Percentiles rank a stretch among this genome's conserved stretches.
phyloP scores from a whole-genome alignment of 2,113 vertebrate species.

The Apodemus speciosus region DNA sequence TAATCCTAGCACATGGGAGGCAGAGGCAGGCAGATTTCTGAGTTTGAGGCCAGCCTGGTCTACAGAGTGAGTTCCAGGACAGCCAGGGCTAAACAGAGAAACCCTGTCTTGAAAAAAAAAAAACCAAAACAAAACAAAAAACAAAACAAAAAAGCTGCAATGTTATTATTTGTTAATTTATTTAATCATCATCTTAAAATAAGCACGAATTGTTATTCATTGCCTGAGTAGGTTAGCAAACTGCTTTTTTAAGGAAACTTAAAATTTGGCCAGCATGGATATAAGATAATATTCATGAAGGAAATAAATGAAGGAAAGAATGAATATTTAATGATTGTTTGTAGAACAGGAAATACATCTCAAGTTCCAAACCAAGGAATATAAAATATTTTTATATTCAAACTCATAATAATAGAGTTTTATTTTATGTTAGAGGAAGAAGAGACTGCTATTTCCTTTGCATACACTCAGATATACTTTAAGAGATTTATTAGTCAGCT shows the following conservation, averaged over 20 bases:
- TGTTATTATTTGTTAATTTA: conserved; percentile 46
- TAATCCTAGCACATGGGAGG: no score
- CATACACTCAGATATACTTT: background rate
- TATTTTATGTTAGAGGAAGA: background rate
- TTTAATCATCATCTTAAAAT: conserved; percentile 54
- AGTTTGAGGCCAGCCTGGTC: no score
- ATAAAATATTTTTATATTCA: background rate
- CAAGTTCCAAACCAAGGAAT: background rate
- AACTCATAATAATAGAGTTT: background rate
- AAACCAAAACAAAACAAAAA: no score
- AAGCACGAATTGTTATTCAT: background rate
- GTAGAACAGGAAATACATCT: background rate
- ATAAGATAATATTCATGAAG: background rate
- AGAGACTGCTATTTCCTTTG: background rate
- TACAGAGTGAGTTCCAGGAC: no score
- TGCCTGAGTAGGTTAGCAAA: background rate
- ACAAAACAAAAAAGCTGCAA: background rate
- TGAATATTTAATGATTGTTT: background rate
- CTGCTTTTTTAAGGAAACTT: conserved; percentile 18
- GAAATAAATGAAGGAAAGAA: background rate
- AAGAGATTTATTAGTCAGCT: background rate
- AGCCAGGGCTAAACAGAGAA: no score
- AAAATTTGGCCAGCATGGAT: background rate
- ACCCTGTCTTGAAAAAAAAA: no score
- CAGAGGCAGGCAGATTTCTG: no score